Percentiles rank a stretch among this genome's conserved stretches.
These are phyloP conservation scores for Gastracanthus pulcherrimus DNA, from an alignment of 2,888 invertebrate genomes.

Conservation along the genomic window DNA sequence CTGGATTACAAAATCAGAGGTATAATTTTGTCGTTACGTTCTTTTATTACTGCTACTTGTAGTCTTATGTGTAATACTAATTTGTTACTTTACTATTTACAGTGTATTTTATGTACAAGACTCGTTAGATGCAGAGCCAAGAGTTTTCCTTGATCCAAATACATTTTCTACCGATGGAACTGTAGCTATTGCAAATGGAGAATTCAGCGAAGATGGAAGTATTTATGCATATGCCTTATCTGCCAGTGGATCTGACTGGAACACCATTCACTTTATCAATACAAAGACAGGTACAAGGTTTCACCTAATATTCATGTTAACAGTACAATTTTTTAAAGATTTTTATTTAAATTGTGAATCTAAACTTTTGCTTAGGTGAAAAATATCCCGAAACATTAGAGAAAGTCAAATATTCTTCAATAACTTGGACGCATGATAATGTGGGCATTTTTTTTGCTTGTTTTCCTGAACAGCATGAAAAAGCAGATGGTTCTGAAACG, in stretches of 20 bases:
- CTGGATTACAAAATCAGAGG: slow-evolving; percentile 98
- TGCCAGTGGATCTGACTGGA: slow-evolving; percentile 97
- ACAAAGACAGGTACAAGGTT: slow-evolving; percentile 82
- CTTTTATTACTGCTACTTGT: background rate
- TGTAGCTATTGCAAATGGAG: slow-evolving; percentile 85
- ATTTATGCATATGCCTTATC: slow-evolving; percentile 95
- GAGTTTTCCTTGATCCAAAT: slow-evolving; percentile 97
- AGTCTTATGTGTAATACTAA: background rate
- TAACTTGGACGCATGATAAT: slow-evolving; percentile 97
- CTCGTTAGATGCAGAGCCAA: slow-evolving; percentile 85
- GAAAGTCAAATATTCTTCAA: slow-evolving; percentile 93
- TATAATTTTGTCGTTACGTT: slow-evolving; percentile 72
- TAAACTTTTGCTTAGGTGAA: slow-evolving; percentile 79
- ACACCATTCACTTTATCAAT: slow-evolving; percentile 90
- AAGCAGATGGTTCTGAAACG: slow-evolving; percentile 95
- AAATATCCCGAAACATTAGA: slow-evolving; percentile 93
- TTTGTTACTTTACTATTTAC: background rate
- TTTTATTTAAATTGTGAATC: background rate
- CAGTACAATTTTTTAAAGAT: background rate
- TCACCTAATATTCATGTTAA: too few species aligned
- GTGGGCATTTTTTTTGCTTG: slow-evolving; percentile 95
- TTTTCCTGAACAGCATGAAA: slow-evolving; percentile 89
- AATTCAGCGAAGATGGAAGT: slow-evolving; percentile 94
- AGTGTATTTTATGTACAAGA: slow-evolving; percentile 96
- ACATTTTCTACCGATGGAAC: slow-evolving; percentile 94